Evolutionary conservation across 2,888 invertebrate species (phyloP), one percentile per base, ranked within the genome.

Genomic region (Idaea aversata): DNA sequence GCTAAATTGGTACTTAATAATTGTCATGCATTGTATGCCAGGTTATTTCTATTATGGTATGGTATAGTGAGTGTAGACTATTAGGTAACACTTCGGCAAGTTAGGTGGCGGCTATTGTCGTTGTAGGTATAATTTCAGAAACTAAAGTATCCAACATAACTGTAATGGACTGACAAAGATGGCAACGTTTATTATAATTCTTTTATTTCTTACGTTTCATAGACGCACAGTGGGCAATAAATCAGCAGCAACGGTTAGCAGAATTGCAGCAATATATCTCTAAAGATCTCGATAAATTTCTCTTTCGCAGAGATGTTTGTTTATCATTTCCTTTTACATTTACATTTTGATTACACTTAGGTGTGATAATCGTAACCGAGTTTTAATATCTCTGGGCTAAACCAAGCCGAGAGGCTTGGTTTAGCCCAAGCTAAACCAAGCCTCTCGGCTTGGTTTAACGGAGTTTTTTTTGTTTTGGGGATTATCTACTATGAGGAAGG

Each of bases 241-340:
- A 88, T 88, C 86, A 88, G 83, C 76, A 73, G 75, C 73, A 77
- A 75, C 78, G 77, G 73, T 76, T 77, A 76, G 78, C 78, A 75
- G 81, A 79, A 82, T 86, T 82, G 85, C 83, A 83, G 81, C 82
- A 57, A 74, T 84, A 88, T 88, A 88, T 88, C 85, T 86, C 78
- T 80, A 83, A 83, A 81, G 81, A 82, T 80, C 78, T 77, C 86
- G 80, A 90, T 90, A 88, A 88, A 89, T 90, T 87, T 82, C 76
- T 76, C 75, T 75, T 77, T 78, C 75, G 77, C 77, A 82, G 82
- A 68, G 83, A 16, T 59, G 74, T 70, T 74, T 71, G 71, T 88
- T 88, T 88, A 88, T 88, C 86, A 80, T 77, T 75, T 76, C 78
- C 80, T 81, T 85, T 82, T 84, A 86, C 85, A 86, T 83, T 86